Base-by-base conservation (phyloP, 2,797 vertebrate species). In the Peromyscus aztecus region DNA sequence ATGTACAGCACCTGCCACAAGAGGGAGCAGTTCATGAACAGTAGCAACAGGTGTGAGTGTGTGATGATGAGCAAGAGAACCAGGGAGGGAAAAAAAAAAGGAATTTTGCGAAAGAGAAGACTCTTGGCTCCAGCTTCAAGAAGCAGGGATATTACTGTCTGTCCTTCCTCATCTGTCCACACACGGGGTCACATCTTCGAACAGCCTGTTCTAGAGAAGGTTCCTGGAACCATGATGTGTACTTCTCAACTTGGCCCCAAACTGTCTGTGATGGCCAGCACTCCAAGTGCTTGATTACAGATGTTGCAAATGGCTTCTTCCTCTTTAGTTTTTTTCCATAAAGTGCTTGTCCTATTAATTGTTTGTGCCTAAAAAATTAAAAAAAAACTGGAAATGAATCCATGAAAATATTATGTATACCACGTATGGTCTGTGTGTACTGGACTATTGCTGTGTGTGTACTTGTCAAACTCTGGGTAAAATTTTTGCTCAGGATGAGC, bases 1-100 rank as follows among this genome's bases (percentile, higher is more conserved):
- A 87, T 95, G 71, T 6, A 13, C 6, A 37, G 37, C 40, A 92
- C 78, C 89, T 24, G n/a, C 81, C 97, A 97, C 97, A 94, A 97
- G 97, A 95, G 97, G 95, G 97, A 14, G 95, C 88, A 63, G 4
- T 67, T 95, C 89, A 43, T 86, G 94, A 95, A 3, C 59, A n/a
- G 82, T 37, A 14, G 82, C 1, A 2, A 63, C 57, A 12, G 6
- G 84, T 17, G 4, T 0, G 78, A 11, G 0, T 3, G 52, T 11
- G 8, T 1, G 13, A 21, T 4, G 19, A 17, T 4, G 59, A 2
- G 23, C n/a, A n/a, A n/a, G n/a, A n/a, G n/a, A n/a, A n/a, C n/a
- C n/a, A n/a, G n/a, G n/a, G n/a, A n/a, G n/a, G n/a, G n/a, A n/a
- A n/a, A n/a, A n/a, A n/a, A n/a, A 57, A 12, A 57, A 37, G 27